A percentile compares a stretch with the other conserved stretches of the same genome.
phyloP scores from a whole-genome alignment of 2,888 invertebrate genomes.

The Tenthredo distinguenda region DNA sequence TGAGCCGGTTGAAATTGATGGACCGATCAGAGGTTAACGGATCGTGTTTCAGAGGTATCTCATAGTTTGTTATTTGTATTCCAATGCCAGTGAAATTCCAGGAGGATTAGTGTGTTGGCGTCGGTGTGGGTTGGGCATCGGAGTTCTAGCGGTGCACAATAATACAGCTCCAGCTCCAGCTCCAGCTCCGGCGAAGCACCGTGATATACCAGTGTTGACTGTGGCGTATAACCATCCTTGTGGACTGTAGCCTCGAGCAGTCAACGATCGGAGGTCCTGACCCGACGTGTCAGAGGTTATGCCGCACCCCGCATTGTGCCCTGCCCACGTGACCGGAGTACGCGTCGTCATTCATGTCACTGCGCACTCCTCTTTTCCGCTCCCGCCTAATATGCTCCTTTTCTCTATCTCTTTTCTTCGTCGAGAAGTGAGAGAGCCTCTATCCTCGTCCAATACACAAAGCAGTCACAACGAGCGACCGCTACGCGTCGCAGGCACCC shows the following conservation, averaged over 20 bases:
- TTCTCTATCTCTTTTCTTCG: not conserved
- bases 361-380: conserved; percentile 62
- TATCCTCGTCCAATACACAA: not conserved
- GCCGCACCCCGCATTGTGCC: conserved; percentile 77
- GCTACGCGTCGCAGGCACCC: not conserved
- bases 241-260: conserved; percentile 45
- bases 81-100: conserved; percentile 69
- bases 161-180: not conserved
- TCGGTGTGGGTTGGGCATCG: conserved; percentile 67
- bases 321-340: conserved; percentile 74
- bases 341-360: conserved; percentile 73
- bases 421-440: not conserved
- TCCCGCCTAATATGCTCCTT: conserved; percentile 27
- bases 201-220: conserved; percentile 41
- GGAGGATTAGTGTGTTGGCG: conserved; percentile 69
- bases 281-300: conserved; percentile 75
- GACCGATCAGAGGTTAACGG: not conserved
- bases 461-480: not conserved
- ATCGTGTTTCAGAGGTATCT: conserved; percentile 6
- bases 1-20: not conserved
- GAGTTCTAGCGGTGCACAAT: conserved; percentile 38
- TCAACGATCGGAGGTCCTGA: conserved; percentile 69
- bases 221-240: conserved; percentile 21
- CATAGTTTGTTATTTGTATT: conserved; percentile 59
- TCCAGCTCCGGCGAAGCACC: conserved; percentile 46